Base-by-base conservation (phyloP, 2,888 invertebrate genomes). In the Cerceris rybyensis region DNA sequence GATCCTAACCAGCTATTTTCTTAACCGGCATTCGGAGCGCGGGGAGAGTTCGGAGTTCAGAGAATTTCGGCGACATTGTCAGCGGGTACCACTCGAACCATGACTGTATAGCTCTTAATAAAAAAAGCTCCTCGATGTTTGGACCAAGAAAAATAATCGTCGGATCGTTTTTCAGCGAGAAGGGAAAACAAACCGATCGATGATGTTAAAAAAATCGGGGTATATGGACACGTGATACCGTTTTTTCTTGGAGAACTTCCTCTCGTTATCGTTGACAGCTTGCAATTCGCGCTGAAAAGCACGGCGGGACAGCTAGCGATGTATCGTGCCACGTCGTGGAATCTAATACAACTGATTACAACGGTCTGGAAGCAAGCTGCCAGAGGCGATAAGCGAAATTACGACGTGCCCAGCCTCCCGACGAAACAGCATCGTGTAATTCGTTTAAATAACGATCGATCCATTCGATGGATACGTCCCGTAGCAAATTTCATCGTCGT, bases 231-330 rank as follows among this genome's bases (percentile, higher is more conserved):
- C 43, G 14, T 49, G 72, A 71, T 72, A 78, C 17, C 17, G 28
- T 39, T 28, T 28, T 61, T 83, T 83, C 84, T 46, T 70, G 43
- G 79, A 79, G 80, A 75, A 65, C 16, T 17, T 17, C 49, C 28
- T 61, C 17, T 46, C 69, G 55, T 67, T 84, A 84, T 84, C 83
- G 17, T 50, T 77, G 79, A 84, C 85, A 85, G 85, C 85, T 84
- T 81, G 85, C 84, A 85, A 75, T 69, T 83, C 72, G 60, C 55
- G 41, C 42, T 52, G 68, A n/a, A 43, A 70, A 70, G 41, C 70
- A 67, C 42, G 57, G 50, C 52, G 52, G 58, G 42, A 54, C 42
- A 41, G 52, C 55, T 16, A 17, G n/a, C 46, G 39, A 17, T 50
- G 59, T 54, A 16, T 52, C 54, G 39, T 71, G 84, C 70, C 74